A percentile compares a stretch with the other conserved stretches of the same genome.
Evolutionary conservation across 2,888 invertebrate species (phyloP).

Genomic region (Dryomyza anilis): DNA sequence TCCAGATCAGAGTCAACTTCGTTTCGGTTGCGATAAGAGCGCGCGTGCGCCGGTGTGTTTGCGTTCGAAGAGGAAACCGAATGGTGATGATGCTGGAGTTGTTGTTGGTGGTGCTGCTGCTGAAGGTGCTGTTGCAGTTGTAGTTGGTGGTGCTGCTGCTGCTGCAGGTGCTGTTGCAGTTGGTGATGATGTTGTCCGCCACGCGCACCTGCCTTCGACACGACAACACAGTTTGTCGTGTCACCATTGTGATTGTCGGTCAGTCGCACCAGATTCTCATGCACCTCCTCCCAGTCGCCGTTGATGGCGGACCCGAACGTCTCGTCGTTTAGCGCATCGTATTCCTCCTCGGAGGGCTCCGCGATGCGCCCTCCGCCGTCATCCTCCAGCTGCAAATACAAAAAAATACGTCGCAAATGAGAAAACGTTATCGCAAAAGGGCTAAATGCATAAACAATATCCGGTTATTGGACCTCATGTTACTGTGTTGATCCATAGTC

Average conservation of each 20-base stretch:
- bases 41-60: conserved; percentile 30
- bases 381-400: conserved; percentile 49
- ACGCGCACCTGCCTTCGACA: conserved; percentile 19
- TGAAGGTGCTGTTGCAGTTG: too few relatives aligned
- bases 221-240: conserved; percentile 36
- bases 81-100: too few relatives aligned
- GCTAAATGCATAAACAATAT: too few relatives aligned
- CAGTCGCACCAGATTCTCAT: conserved; percentile 69
- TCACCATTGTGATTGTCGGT: conserved; percentile 48
- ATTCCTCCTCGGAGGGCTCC: conserved; percentile 77
- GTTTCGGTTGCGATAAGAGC: conserved; percentile 35
- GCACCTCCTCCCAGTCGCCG: conserved; percentile 76
- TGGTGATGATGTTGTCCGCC: conserved; percentile 8
- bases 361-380: conserved; percentile 65
- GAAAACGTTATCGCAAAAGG: too few relatives aligned
- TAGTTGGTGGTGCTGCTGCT: too few relatives aligned
- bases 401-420: background rate
- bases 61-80: conserved; percentile 33
- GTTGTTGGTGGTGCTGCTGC: too few relatives aligned
- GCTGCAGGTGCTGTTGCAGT: too few relatives aligned
- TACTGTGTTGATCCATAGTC: too few relatives aligned
- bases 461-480: too few relatives aligned
- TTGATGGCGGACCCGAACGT: conserved; percentile 83
- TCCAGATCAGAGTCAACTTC: conserved; percentile 58
- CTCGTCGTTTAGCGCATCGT: conserved; percentile 90